phyloP scores from a whole-genome alignment of 2,797 vertebrate species.

The Lateolabrax maculatus region DNA sequence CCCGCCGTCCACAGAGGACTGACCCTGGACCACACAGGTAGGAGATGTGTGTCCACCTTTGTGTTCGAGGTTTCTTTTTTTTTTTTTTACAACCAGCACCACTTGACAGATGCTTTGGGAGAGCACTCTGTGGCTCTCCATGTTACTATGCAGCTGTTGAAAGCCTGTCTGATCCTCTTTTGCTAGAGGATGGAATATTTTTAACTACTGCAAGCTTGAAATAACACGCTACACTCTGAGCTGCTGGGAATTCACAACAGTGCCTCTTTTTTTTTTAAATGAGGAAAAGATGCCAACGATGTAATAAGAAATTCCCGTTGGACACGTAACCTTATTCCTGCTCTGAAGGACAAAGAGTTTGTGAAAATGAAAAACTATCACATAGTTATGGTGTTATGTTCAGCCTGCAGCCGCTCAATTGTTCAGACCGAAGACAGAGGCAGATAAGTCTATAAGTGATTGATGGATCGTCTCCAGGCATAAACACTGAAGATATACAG shows the following conservation, averaged over 20 bases:
- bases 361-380: constrained; percentile 2
- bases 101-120: constrained; percentile 33
- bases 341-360: constrained; percentile 28
- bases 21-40: constrained; percentile 75
- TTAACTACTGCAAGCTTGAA: constrained; percentile 44
- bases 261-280: background rate
- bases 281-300: constrained; percentile 18
- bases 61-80: background rate
- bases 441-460: background rate
- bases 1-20: constrained; percentile 38
- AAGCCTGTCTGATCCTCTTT: constrained; percentile 27
- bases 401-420: background rate
- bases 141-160: constrained; percentile 10
- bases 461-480: background rate
- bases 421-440: background rate
- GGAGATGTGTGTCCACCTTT: background rate
- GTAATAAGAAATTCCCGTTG: constrained; percentile 25
- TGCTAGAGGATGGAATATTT: constrained; percentile 12
- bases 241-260: constrained; percentile 33
- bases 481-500: background rate
- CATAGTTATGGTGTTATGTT: background rate
- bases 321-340: constrained; percentile 15
- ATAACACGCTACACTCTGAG: constrained; percentile 18
- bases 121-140: constrained; percentile 2
- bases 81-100: background rate